Evolutionary conservation across 2,888 invertebrate genomes (phyloP).

Genomic region (Drosophila merina): DNA sequence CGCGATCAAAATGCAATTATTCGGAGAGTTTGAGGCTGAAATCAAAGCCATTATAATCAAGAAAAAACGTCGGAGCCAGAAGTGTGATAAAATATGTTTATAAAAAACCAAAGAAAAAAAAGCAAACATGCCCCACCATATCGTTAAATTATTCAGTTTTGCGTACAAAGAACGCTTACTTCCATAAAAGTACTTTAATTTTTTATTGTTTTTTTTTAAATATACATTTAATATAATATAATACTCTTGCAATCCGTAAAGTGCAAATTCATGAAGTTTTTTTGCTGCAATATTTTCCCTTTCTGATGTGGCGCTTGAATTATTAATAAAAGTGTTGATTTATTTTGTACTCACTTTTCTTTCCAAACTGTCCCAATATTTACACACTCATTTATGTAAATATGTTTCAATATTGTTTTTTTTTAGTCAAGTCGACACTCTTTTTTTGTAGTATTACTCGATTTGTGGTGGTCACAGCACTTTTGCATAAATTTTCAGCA

Average conservation of each 20-base stretch:
- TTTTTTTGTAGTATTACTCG: slow-evolving; percentile 28
- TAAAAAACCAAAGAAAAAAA: not conserved
- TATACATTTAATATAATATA: not conserved
- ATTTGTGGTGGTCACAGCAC: slow-evolving; percentile 57
- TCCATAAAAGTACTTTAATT: not conserved
- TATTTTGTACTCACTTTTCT: slow-evolving; percentile 38
- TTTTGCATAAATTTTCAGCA: slow-evolving; percentile 45
- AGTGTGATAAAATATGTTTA: not conserved
- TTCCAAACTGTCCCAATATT: slow-evolving; percentile 27
- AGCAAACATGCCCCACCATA: not conserved
- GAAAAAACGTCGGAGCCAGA: not conserved
- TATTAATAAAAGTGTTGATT: slow-evolving; percentile 17
- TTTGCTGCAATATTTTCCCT: not conserved
- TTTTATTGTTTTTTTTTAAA: not conserved
- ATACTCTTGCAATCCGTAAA: not conserved
- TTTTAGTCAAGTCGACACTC: slow-evolving; percentile 3
- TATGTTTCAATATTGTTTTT: slow-evolving; percentile 15
- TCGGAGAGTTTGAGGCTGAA: slow-evolving; percentile 19
- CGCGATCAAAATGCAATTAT: slow-evolving; percentile 17
- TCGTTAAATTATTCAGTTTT: not conserved
- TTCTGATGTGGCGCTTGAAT: not conserved
- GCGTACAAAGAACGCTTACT: not conserved
- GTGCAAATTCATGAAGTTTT: not conserved
- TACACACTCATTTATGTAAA: slow-evolving; percentile 27
- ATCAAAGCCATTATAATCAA: slow-evolving; percentile 9